Evolutionary conservation across 2,888 invertebrate species (phyloP), one percentile per base, ranked within the genome.

Genomic region (Lomographa bimaculata): DNA sequence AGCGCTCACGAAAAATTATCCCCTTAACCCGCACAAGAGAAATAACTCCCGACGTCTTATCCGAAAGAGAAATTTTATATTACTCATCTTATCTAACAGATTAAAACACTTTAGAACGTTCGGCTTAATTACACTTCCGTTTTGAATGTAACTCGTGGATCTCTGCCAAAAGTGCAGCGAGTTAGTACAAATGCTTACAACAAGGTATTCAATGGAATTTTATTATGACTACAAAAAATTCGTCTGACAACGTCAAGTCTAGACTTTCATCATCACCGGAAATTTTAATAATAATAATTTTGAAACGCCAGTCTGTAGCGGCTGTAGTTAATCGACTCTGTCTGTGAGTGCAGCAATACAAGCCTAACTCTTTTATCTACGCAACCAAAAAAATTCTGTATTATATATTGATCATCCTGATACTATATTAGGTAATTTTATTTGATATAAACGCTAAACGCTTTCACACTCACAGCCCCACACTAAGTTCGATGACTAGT

Each of bases 1-100:
- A 60, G 53, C 55, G 54, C 57, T 50, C 37, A 64, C 64, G 72
- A 77, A 79, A 79, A 79, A 78, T 75, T 60, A 71, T 74, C 68
- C 62, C 55, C 37, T 59, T 54, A 50, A 60, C 62, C 55, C 46
- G 9, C 27, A 40, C 48, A 50, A 53, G 49, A 45, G 52, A 55
- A 65, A 67, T 63, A 71, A 19, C 19, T 29, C 30, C 8, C 25
- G 71, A 54, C 67, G 71, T 72, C 75, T 77, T 74, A 79, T 78
- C 63, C 63, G 57, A 52, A 60, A 55, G 19, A 45, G 39, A 45
- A 44, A 60, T 58, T 58, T 57, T 54, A 60, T 68, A 69, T 73
- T 71, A 66, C 64, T 71, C 70, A 74, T 69, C 52, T 62, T 55
- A 60, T 54, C 46, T 48, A 41, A 57, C 49, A 51, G 57, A 56